A percentile compares a stretch with the other conserved stretches of the same genome.
Conservation (phyloP, 2,888 invertebrate genomes). For the Heteromurus nitidus region DNA sequence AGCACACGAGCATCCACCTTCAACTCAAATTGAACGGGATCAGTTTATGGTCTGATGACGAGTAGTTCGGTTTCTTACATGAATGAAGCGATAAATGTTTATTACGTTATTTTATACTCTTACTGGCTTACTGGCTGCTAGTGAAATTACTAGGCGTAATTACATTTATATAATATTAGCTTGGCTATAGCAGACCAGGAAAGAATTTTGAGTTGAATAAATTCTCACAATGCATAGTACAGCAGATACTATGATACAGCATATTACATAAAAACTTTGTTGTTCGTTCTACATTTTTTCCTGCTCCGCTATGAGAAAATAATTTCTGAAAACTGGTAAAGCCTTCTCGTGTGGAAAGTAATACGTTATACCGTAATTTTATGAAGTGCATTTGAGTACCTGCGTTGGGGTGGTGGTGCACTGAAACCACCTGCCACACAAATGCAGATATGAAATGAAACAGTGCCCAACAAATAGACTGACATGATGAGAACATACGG, state of each 20-base stretch:
- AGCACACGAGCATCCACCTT: not conserved
- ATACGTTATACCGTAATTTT: conserved; percentile 13
- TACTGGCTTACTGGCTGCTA: conserved; percentile 36
- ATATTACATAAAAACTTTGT: not conserved
- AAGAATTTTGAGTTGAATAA: not conserved
- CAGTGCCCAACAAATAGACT: not conserved
- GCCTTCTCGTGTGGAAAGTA: not conserved
- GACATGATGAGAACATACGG: too few species aligned
- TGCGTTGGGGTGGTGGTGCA: not conserved
- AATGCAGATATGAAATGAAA: not conserved
- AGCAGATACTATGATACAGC: not conserved
- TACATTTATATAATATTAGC: not conserved
- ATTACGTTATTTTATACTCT: not conserved
- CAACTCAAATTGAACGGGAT: conserved; percentile 34
- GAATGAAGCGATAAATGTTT: not conserved
- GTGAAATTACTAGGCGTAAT: not conserved
- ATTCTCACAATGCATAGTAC: not conserved
- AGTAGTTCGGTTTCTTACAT: not conserved
- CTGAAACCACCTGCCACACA: not conserved
- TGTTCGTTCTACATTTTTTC: not conserved
- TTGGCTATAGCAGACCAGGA: not conserved
- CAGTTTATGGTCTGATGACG: conserved; percentile 38
- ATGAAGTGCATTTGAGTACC: not conserved
- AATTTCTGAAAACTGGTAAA: not conserved
- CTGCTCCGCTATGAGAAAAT: not conserved